These are phyloP conservation scores for Cosmia pyralina DNA, from an alignment of 2,888 invertebrate genomes.

Conservation along the genomic window DNA sequence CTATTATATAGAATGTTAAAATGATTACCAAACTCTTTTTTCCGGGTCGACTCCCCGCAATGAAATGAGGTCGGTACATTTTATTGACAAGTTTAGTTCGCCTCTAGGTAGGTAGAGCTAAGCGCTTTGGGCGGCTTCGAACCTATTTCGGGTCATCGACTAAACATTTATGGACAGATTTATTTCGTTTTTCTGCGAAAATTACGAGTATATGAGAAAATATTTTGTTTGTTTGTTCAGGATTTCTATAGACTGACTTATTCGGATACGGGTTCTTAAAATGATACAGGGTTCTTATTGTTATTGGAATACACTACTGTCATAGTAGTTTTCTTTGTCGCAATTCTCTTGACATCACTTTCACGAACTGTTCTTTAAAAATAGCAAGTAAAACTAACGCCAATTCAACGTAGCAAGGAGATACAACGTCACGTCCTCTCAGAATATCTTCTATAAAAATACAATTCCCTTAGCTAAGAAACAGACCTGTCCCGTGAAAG, in stretches of 20 bases:
- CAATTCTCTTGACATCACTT: neutral
- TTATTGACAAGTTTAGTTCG: slow-evolving; percentile 70
- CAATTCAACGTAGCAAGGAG: slow-evolving; percentile 28
- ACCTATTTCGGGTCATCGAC: slow-evolving; percentile 59
- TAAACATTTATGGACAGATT: slow-evolving; percentile 57
- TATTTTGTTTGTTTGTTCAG: slow-evolving; percentile 33
- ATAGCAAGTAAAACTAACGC: slow-evolving; percentile 16
- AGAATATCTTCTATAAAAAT: slow-evolving; percentile 44
- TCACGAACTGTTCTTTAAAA: slow-evolving; percentile 11
- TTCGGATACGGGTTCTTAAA: neutral
- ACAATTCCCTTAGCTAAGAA: slow-evolving; percentile 39
- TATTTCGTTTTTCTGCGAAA: slow-evolving; percentile 45
- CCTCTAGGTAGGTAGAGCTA: slow-evolving; percentile 58
- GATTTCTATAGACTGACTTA: neutral
- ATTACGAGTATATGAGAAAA: slow-evolving; percentile 16
- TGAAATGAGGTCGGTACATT: slow-evolving; percentile 70
- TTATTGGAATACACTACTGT: neutral
- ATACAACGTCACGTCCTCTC: slow-evolving; percentile 47
- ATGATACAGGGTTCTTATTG: neutral
- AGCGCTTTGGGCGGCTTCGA: slow-evolving; percentile 60
- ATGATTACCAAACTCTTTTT: slow-evolving; percentile 65
- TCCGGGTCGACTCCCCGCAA: slow-evolving; percentile 66
- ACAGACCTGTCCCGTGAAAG: slow-evolving; percentile 28
- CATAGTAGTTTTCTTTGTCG: neutral
- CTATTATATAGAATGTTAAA: slow-evolving; percentile 55